Evolutionary conservation across 2,888 invertebrate genomes (phyloP).

Genomic region (Agriopis marginaria): DNA sequence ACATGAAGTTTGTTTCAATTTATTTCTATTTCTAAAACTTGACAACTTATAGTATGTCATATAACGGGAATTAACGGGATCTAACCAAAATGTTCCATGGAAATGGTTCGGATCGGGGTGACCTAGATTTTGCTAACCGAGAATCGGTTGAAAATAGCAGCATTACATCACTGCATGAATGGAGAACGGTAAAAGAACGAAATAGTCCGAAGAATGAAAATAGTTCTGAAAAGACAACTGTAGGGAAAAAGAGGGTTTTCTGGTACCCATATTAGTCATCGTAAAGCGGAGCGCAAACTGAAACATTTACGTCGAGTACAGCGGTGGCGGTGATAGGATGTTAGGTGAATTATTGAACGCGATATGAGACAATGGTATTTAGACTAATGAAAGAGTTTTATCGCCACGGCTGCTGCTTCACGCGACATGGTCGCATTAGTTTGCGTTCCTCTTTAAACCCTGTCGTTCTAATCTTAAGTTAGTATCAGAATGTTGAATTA

Average conservation of each 20-base stretch:
- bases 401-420: no score
- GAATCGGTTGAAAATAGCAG: slow-evolving; percentile 1
- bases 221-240: neutral
- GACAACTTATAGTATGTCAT: neutral
- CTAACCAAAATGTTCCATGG: neutral
- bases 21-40: neutral
- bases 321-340: neutral
- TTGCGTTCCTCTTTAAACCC: neutral
- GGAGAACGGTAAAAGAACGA: neutral
- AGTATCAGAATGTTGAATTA: neutral
- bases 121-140: neutral
- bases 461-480: neutral
- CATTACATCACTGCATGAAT: neutral
- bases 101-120: neutral
- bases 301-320: neutral
- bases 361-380: no score
- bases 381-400: no score
- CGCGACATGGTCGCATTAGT: neutral
- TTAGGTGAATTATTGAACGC: neutral
- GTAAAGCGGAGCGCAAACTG: neutral
- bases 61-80: neutral
- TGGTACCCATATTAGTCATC: neutral
- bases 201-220: neutral
- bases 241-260: no score
- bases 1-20: neutral